Evolutionary conservation across 1,140 invertebrate genomes (phyloP).

Genomic region (Lethrus apterus): DNA sequence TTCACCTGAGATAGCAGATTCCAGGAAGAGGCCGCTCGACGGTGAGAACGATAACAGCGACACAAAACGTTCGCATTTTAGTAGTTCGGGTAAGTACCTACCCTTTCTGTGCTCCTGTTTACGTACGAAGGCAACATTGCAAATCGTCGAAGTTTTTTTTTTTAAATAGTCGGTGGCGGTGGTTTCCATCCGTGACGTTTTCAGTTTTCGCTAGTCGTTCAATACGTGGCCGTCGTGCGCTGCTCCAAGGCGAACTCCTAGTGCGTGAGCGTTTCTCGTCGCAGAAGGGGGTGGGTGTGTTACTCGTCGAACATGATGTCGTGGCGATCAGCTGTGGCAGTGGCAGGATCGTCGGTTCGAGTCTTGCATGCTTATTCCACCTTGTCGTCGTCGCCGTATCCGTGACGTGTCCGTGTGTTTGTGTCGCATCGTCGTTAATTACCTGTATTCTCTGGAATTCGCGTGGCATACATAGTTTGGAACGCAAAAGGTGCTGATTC

Average conservation of each 20-base stretch:
- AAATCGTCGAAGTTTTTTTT: background rate
- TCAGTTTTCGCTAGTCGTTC: background rate
- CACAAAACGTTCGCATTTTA: slow-evolving; percentile 82
- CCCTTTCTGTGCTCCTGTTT: background rate
- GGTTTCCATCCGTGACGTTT: background rate
- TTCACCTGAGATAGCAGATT: slow-evolving; percentile 72
- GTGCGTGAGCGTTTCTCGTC: slow-evolving; percentile 14
- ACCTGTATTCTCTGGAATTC: slow-evolving; percentile 15
- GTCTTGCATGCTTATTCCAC: too few relatives aligned
- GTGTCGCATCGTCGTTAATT: slow-evolving; percentile 12
- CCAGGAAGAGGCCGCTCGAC: slow-evolving; percentile 79
- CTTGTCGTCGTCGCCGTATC: slow-evolving; percentile 2
- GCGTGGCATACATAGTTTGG: background rate
- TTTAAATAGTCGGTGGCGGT: background rate
- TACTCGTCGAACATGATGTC: slow-evolving; percentile 5
- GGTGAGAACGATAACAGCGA: slow-evolving; percentile 78
- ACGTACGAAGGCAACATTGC: background rate
- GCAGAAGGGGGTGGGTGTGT: background rate
- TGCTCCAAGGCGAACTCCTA: slow-evolving; percentile 11
- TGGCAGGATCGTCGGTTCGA: slow-evolving; percentile 6
- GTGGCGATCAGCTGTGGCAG: slow-evolving; percentile 10
- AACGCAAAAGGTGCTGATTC: slow-evolving; percentile 1
- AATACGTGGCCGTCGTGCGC: slow-evolving; percentile 9
- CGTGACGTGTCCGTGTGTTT: slow-evolving; percentile 11
- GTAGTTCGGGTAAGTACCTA: slow-evolving; percentile 63